Percentiles rank a stretch among this genome's conserved stretches.
These are phyloP conservation scores for Stylophora pistillata DNA, from an alignment of 64 coral and sea anemone species.

Conservation along the genomic window DNA sequence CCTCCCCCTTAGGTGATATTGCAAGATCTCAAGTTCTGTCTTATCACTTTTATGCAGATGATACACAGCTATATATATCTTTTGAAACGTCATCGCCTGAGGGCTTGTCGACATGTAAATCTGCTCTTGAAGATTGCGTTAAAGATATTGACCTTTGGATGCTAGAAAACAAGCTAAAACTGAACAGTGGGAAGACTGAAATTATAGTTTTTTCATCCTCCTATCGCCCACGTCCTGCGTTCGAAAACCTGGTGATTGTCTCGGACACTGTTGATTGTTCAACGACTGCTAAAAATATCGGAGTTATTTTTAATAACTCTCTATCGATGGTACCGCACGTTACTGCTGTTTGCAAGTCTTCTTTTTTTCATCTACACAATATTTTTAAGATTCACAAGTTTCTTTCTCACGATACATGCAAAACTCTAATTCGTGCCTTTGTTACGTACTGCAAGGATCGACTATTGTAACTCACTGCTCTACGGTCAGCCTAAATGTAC, in stretches of 20 bases:
- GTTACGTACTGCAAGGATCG: constrained; percentile 22
- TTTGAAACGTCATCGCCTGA: too few relatives aligned
- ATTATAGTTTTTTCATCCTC: too few relatives aligned
- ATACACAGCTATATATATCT: too few relatives aligned
- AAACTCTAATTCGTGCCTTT: constrained; percentile 46
- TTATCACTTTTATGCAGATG: too few relatives aligned
- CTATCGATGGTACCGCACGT: too few relatives aligned
- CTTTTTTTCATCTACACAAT: constrained; percentile 42
- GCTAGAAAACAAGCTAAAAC: too few relatives aligned
- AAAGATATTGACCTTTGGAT: too few relatives aligned
- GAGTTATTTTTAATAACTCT: constrained; percentile 14
- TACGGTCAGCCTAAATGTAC: background rate
- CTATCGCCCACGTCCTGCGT: background rate
- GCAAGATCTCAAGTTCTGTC: too few relatives aligned
- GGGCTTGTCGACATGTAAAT: too few relatives aligned
- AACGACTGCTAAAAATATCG: constrained; percentile 7
- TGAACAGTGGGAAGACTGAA: too few relatives aligned
- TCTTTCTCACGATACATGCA: constrained; percentile 26
- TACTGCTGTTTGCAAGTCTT: constrained; percentile 31
- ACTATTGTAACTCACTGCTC: constrained; percentile 38
- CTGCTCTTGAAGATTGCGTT: too few relatives aligned
- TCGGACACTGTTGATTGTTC: background rate
- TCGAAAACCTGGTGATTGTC: background rate
- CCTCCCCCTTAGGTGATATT: too few relatives aligned
- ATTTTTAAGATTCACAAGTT: constrained; percentile 64